These are phyloP conservation scores for Dissostichus mawsoni DNA, from an alignment of 2,113 vertebrate species.

Conservation along the genomic window DNA sequence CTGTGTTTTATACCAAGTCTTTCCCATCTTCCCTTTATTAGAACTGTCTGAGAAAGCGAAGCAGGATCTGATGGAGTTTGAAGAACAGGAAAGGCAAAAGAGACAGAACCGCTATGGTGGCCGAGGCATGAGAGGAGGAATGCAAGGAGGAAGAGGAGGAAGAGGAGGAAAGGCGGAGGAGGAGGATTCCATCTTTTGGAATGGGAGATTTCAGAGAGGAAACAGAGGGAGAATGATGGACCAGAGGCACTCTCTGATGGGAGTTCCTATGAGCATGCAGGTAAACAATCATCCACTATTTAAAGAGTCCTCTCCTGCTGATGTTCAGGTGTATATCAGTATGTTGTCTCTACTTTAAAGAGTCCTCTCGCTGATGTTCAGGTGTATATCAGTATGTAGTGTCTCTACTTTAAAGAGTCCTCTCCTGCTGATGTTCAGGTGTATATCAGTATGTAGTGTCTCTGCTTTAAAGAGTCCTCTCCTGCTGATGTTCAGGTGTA, in stretches of 20 bases:
- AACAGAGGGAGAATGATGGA: conserved; percentile 90
- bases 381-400: too few species aligned
- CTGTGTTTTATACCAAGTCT: neutral
- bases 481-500: too few species aligned
- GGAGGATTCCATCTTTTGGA: conserved; percentile 83
- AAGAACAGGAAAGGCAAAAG: conserved; percentile 92
- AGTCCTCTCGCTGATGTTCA: too few species aligned
- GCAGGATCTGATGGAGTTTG: conserved; percentile 91
- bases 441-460: too few species aligned
- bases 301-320: too few species aligned
- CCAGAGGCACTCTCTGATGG: conserved; percentile 88
- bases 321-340: too few species aligned
- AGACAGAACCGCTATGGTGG: conserved; percentile 89
- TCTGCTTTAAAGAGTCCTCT: too few species aligned
- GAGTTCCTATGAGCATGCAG: conserved; percentile 87
- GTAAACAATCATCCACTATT: conserved; percentile 75
- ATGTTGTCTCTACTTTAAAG: too few species aligned
- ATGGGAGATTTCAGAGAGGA: conserved; percentile 87
- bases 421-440: too few species aligned
- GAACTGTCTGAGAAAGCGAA: conserved; percentile 98
- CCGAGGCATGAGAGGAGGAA: conserved; percentile 74
- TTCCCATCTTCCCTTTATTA: conserved; percentile 57
- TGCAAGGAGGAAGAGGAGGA: conserved; percentile 80
- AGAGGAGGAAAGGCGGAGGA: conserved; percentile 69
- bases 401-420: too few species aligned